Evolutionary conservation across 2,113 vertebrate genomes (phyloP), one percentile per base, ranked within the genome.

Genomic region (Tetraodon nigroviridis): DNA sequence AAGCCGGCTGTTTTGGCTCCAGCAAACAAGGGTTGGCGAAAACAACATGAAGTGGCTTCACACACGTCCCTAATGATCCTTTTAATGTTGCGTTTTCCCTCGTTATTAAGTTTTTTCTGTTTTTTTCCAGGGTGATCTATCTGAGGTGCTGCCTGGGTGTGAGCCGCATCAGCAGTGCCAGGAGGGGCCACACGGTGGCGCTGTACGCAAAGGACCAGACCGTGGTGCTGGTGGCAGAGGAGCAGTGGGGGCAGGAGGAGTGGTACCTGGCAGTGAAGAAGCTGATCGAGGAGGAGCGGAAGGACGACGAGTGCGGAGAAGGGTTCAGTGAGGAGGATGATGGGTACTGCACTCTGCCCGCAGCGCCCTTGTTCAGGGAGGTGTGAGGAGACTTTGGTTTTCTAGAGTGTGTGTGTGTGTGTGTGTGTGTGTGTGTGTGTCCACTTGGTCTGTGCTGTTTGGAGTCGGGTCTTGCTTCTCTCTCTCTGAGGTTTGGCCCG

Each of bases 291-390:
- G 86, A 90, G 54, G 71, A 79, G 64, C 62, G n/a, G 22, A 46
- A 46, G 44, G 78, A 81, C 29, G 61, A 78, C 40, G 40, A 75
- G 57, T 44, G 51, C 1, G 58, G 49, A 8, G 58, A 78, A 49
- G 58, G 57, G 0, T 50, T 65, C 22, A 61, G 72, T 18, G 79
- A 86, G 58, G 77, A 88, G 3, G 75, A 84, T 42, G 76, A 79
- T 24, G 86, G 84, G 2, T 88, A 88, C 13, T 86, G 75, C 49
- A 88, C 84, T 51, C 62, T 88, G 27, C 76, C 83, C 1, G 55
- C 80, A 17, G 67, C 75, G 17, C 58, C 73, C 17, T 80, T 78
- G 61, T 84, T 83, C 18, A 85, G 75, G 75, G 84, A 88, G 84
- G 86, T 88, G 13, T 22, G 67, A 53, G 0, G 5, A 14, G 7